phyloP scores from a whole-genome alignment of 2,113 vertebrate genomes.

The Menura novaehollandiae region DNA sequence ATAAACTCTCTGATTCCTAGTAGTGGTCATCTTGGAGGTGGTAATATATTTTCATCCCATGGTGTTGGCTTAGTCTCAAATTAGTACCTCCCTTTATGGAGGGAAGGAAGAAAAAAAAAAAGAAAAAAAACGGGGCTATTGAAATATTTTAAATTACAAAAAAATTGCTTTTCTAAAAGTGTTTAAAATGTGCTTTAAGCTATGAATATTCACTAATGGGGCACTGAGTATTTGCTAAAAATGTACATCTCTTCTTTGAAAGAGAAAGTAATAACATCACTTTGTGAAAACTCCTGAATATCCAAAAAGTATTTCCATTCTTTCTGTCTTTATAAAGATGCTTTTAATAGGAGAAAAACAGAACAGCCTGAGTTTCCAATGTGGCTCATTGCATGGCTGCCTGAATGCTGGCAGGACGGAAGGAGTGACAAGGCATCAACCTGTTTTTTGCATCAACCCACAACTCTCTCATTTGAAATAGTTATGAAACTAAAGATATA shows the following conservation, averaged over 20 bases:
- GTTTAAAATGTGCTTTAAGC: not conserved
- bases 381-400: not conserved
- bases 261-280: not conserved
- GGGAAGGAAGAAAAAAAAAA: accelerated
- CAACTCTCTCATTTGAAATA: not conserved
- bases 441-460: not conserved
- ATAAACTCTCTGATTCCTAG: not conserved
- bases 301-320: not conserved
- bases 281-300: not conserved
- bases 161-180: not conserved
- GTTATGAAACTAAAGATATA: not conserved
- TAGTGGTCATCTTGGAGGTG: not conserved
- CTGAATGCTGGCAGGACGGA: not conserved
- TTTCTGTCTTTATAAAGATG: not conserved
- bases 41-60: not conserved
- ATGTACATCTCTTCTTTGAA: not conserved
- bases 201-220: not conserved
- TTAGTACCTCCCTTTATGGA: not conserved
- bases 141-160: not conserved
- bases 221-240: not conserved
- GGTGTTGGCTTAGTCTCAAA: not conserved
- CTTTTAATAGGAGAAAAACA: not conserved
- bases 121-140: accelerated
- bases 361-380: not conserved
- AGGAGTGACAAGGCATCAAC: not conserved